Conservation (phyloP, 2,797 vertebrate species). For the Perodicticus potto region DNA sequence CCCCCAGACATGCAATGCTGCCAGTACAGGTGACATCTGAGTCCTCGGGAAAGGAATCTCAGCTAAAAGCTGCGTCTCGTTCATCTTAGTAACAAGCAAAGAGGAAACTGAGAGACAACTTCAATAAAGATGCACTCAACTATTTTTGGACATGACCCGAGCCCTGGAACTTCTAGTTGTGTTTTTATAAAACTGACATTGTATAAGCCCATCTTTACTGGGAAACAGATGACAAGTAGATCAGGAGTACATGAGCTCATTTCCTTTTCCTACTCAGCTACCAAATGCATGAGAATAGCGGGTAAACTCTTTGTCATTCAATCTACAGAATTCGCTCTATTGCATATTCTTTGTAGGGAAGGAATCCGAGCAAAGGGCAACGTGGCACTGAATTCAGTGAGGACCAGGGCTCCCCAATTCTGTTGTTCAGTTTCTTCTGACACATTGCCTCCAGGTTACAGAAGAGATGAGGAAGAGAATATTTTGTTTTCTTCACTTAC, state of each 20-base stretch:
- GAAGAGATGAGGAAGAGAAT: conserved; percentile 6
- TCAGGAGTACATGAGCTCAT: background rate
- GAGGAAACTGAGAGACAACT: background rate
- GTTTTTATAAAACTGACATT: background rate
- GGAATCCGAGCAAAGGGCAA: background rate
- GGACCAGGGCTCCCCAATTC: background rate
- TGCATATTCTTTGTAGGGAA: background rate
- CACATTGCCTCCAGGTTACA: background rate
- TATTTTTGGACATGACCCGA: background rate
- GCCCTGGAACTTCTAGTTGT: too few species aligned
- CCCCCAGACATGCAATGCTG: background rate
- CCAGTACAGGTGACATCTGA: background rate
- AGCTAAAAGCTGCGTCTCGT: background rate
- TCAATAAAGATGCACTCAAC: background rate
- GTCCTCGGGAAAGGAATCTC: background rate
- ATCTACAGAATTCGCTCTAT: background rate
- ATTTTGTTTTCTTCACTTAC: background rate
- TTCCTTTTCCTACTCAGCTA: background rate
- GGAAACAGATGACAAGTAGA: background rate
- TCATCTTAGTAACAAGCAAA: background rate
- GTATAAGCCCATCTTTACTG: background rate
- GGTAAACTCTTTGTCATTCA: background rate
- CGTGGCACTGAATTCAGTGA: background rate
- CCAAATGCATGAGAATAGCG: background rate
- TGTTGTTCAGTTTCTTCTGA: background rate